Evolutionary conservation across 1,140 invertebrate species (phyloP), one percentile per base, ranked within the genome.

Genomic region (Oppia nitens): DNA sequence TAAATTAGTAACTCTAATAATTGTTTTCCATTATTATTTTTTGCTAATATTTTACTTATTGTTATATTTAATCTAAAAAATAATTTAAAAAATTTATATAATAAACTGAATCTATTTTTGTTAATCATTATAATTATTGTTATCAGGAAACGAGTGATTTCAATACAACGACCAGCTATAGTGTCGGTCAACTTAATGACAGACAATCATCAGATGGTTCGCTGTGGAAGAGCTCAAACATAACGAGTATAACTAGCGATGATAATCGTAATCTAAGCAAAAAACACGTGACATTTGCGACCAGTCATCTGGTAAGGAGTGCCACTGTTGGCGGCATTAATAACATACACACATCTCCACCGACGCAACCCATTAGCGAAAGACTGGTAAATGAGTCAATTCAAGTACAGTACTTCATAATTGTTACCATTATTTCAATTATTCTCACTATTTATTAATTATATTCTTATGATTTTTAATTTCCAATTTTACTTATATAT

Each of bases 211-310:
- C 6, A 40, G 6, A 17, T 17, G 32, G 17, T 6, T 40, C 32
- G 17, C n/a, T n/a, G n/a, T 40, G 32, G 32, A 40, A 6, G 17
- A 40, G 32, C 17, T 40, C 32, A 40, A 6, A 17, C 6, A 40
- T 40, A 21, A 47, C 50, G 21, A 49, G 48, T 11, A 27, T 28
- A 40, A 52, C 45, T 47, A 28, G 17, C 17, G 32, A 17, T 23
- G 58, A 40, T 40, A 55, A 47, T 59, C 68, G 71, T 25, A 69
- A 72, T 24, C 61, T 67, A 12, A 69, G 64, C 53, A 72, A 57
- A 61, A 91, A 90, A 70, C 87, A 91, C 70, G 88, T 93, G 28
- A 90, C 85, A 66, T 93, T 93, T 67, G 87, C 87, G 59, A 65
- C 65, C 12, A 64, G 66, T 0, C 67, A 66, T 20, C 59, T 66